Conservation (phyloP, 2,888 invertebrate species). For the Bombyx huttoni region DNA sequence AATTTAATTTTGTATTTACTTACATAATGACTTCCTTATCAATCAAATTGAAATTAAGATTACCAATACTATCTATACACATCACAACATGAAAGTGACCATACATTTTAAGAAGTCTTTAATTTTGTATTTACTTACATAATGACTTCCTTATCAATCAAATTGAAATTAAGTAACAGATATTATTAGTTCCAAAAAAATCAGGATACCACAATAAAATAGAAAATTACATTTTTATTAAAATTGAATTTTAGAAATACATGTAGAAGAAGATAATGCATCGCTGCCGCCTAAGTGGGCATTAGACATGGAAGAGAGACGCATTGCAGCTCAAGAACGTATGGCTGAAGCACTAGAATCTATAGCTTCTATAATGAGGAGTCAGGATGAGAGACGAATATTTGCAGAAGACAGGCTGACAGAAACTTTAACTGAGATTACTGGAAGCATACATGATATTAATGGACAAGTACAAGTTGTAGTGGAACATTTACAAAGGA, state of each 20-base stretch:
- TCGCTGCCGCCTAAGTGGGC: conserved; percentile 56
- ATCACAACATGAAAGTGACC: too few species aligned
- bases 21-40: too few species aligned
- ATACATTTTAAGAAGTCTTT: too few species aligned
- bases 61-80: too few species aligned
- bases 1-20: too few species aligned
- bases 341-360: conserved; percentile 48
- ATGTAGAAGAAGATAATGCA: neutral
- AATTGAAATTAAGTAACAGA: too few species aligned
- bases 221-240: neutral
- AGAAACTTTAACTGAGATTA: conserved; percentile 37
- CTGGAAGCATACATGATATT: conserved; percentile 45
- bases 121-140: too few species aligned
- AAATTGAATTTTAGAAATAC: neutral
- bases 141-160: too few species aligned
- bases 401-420: conserved; percentile 38
- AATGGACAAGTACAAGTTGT: conserved; percentile 43
- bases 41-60: too few species aligned
- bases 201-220: neutral
- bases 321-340: conserved; percentile 48
- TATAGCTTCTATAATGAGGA: conserved; percentile 36
- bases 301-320: conserved; percentile 45
- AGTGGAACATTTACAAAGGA: conserved; percentile 30
- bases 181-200: neutral
- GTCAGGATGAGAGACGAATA: conserved; percentile 38